These are phyloP conservation scores for Conistra vaccinii DNA, from an alignment of 2,888 invertebrate genomes.

Conservation along the genomic window DNA sequence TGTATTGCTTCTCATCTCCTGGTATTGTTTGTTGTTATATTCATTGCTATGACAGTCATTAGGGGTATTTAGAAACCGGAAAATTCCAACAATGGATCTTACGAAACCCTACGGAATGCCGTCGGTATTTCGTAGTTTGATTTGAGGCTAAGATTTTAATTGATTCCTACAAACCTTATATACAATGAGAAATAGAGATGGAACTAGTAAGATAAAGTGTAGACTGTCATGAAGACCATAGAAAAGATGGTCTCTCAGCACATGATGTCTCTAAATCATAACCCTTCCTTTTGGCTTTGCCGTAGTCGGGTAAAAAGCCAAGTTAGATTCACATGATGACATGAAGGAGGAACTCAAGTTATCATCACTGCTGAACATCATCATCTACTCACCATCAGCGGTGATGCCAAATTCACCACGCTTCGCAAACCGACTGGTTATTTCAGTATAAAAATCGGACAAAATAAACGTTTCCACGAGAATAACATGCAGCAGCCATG, in stretches of 20 bases:
- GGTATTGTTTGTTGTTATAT: slow-evolving; percentile 17
- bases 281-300: no score
- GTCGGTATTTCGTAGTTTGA: background rate
- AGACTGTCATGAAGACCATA: background rate
- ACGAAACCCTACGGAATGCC: background rate
- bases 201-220: background rate
- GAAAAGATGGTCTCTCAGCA: background rate
- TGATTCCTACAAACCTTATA: background rate
- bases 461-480: slow-evolving; percentile 4
- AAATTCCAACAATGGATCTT: background rate
- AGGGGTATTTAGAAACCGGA: background rate
- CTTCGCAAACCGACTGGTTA: background rate
- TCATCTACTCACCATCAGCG: background rate
- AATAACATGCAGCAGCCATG: slow-evolving; percentile 10
- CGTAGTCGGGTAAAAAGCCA: no score
- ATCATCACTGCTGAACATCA: background rate
- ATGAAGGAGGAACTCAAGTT: background rate
- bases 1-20: slow-evolving; percentile 27
- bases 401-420: background rate
- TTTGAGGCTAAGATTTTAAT: background rate
- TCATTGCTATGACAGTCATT: background rate
- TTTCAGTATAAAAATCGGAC: background rate
- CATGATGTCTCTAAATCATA: background rate
- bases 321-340: no score
- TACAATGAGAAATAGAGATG: background rate